Percentiles rank a stretch among this genome's conserved stretches.
phyloP scores from a whole-genome alignment of 2,797 vertebrate genomes.

The Macrochelys suwanniensis region DNA sequence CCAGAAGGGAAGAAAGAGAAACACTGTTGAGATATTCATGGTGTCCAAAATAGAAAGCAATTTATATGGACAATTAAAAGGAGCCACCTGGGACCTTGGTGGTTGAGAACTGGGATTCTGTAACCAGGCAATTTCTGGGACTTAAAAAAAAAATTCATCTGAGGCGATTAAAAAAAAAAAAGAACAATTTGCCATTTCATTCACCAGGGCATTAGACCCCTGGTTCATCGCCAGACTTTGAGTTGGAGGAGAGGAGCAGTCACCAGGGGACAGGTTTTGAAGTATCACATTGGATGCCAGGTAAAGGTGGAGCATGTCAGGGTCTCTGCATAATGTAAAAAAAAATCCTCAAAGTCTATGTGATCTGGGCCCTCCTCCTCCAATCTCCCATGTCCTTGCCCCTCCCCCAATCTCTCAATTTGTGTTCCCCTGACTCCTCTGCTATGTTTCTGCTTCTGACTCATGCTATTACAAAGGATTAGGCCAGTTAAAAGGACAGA shows the following conservation, averaged over 20 bases:
- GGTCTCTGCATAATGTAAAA: neutral
- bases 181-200: constrained; percentile 64
- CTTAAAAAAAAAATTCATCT: constrained; percentile 63
- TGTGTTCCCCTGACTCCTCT: neutral
- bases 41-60: constrained; percentile 83
- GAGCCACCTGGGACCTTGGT: constrained; percentile 66
- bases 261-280: neutral
- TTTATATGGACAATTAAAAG: constrained; percentile 84
- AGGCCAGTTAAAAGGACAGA: neutral
- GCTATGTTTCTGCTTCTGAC: neutral
- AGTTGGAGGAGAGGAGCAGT: neutral
- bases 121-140: constrained; percentile 72
- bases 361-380: neutral
- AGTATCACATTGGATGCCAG: neutral
- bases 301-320: neutral
- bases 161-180: constrained; percentile 63
- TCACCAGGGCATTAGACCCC: constrained; percentile 36
- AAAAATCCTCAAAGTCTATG: neutral
- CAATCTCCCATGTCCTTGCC: neutral
- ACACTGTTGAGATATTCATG: constrained; percentile 70
- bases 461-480: neutral
- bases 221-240: constrained; percentile 40
- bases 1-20: constrained; percentile 76
- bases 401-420: neutral
- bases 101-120: constrained; percentile 70